Evolutionary conservation across 2,113 vertebrate species (phyloP), one percentile per base, ranked within the genome.

Genomic region (Holacanthus passer): DNA sequence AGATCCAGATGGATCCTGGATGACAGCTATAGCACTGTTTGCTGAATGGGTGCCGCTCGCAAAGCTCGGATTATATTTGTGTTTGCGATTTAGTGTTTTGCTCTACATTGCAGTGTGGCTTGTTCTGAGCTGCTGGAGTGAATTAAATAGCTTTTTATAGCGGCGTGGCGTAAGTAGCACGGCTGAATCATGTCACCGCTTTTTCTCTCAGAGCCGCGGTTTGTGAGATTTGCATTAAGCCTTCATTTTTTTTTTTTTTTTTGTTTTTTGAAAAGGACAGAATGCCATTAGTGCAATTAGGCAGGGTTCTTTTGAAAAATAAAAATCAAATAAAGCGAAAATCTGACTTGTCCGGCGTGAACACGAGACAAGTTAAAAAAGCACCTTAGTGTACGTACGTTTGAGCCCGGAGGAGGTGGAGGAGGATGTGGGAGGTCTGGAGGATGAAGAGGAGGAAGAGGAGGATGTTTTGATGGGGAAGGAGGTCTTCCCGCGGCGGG

Each of bases 401-500:
- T 99, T 99, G 27, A 96, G 95, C 68, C 96, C 97, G 27, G 96
- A 90, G 45, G 96, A 95, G 62, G n/a, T n/a, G n/a, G 97, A 94
- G 7, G 96, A 96, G 20, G 96, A 96, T 4, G 94, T 96, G 27
- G 96, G 94, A 64, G 97, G 97, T 91, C 97, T 94, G 67, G 97
- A 97, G 65, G 96, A 94, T 24, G 97, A 93, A 32, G 95, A 94
- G 64, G 93, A 94, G 64, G 93, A 94, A 27, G 94, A 94, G 56
- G 94, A 95, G 80, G 95, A 93, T 27, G 93, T 97, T 93, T 99
- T 99, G 93, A 97, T 86, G 77, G 98, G 96, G 89, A 99, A 98
- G 79, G 97, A 94, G 4, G 96, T 96, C 94, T 99, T 99, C 37
- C 96, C 97, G 73, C 98, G 94, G 45, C 98, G 97, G 55, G 98